Evolutionary conservation across 2,888 invertebrate species (phyloP).

Genomic region (Lysandra coridon): DNA sequence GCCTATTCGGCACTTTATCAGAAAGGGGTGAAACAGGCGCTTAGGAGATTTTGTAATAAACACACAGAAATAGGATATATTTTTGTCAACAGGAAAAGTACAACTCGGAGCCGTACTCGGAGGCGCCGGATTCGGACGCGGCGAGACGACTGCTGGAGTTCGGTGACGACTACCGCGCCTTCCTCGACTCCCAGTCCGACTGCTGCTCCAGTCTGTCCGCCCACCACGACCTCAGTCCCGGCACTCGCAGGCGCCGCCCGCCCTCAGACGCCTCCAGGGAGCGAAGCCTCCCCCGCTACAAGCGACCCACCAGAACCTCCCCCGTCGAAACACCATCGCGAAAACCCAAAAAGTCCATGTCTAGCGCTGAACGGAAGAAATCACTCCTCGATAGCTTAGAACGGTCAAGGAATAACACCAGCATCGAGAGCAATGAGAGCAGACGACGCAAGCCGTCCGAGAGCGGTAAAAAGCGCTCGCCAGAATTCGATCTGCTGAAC

Average conservation of each 20-base stretch:
- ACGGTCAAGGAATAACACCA: conserved; percentile 71
- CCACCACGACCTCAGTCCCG: conserved; percentile 69
- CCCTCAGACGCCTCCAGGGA: conserved; percentile 66
- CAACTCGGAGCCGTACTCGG: conserved; percentile 94
- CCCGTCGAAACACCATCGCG: conserved; percentile 66
- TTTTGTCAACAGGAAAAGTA: conserved; percentile 88
- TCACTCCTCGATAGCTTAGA: conserved; percentile 72
- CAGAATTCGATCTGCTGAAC: conserved; percentile 71
- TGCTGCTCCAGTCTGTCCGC: conserved; percentile 90
- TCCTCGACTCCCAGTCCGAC: conserved; percentile 94
- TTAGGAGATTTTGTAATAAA: too few relatives aligned
- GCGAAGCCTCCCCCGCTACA: conserved; percentile 62
- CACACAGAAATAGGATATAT: neutral
- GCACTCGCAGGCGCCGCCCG: conserved; percentile 63
- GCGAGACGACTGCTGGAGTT: conserved; percentile 91
- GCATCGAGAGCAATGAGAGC: conserved; percentile 73
- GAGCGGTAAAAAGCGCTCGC: conserved; percentile 68
- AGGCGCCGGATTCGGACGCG: conserved; percentile 91
- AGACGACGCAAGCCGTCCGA: conserved; percentile 68
- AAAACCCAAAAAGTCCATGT: conserved; percentile 75
- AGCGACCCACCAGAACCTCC: conserved; percentile 63
- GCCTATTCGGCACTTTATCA: too few relatives aligned
- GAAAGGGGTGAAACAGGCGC: too few relatives aligned
- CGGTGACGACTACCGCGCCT: conserved; percentile 94
- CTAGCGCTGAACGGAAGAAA: conserved; percentile 76